phyloP scores from a whole-genome alignment of 2,113 vertebrate genomes.

The Microcebus lehilahytsara region DNA sequence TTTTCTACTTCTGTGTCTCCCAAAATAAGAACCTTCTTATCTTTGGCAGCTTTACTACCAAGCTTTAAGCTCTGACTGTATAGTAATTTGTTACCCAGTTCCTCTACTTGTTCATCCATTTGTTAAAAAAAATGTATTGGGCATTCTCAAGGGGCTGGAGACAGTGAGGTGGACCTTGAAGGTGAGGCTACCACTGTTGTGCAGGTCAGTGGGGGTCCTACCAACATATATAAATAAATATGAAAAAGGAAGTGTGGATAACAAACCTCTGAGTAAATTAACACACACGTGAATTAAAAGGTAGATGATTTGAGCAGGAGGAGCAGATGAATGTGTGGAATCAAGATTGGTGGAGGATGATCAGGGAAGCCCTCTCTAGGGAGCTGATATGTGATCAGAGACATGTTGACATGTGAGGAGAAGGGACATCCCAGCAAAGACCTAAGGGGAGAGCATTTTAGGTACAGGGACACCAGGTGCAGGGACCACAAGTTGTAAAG shows the following conservation, averaged over 20 bases:
- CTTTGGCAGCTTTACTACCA: not conserved
- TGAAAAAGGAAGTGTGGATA: not conserved
- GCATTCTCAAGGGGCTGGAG: not conserved
- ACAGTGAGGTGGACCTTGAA: not conserved
- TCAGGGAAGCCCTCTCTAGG: not conserved
- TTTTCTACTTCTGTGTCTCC: not conserved
- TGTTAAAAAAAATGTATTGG: not conserved
- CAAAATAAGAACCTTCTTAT: not conserved
- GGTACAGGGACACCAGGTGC: not conserved
- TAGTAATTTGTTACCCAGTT: not conserved
- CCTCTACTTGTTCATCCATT: not conserved
- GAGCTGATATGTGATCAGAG: too few species aligned
- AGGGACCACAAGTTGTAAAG: not conserved
- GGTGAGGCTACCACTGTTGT: not conserved
- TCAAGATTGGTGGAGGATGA: not conserved
- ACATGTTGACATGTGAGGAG: not conserved
- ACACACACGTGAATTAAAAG: not conserved
- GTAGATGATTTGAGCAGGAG: not conserved
- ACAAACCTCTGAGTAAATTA: not conserved
- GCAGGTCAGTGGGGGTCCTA: not conserved
- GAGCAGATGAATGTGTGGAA: not conserved
- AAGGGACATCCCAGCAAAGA: not conserved
- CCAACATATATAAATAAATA: not conserved
- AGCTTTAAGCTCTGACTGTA: not conserved
- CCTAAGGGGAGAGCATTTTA: rapidly evolving